Base-by-base conservation (phyloP, 2,888 invertebrate species). In the Marasmarcha lunaedactyla region DNA sequence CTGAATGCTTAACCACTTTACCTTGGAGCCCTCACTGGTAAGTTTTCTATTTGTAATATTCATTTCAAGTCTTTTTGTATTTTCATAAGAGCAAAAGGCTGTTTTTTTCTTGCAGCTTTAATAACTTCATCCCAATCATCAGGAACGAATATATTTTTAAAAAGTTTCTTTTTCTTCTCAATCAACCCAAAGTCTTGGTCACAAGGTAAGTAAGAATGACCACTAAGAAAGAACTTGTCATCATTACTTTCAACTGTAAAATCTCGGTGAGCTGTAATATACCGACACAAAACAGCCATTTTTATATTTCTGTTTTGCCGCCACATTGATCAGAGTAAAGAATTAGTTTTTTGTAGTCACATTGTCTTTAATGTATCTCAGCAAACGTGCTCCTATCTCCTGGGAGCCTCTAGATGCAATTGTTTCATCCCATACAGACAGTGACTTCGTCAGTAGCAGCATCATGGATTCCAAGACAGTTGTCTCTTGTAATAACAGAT, bases 251-350 rank as follows among this genome's bases (percentile, higher is more conserved):
- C 40, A 13, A 42, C 42, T 27, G 39, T 40, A 33, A 35, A 43
- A 15, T 43, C 33, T 35, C 37, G 42, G 39, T 25, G 33, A 34
- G 30, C 15, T 35, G 38, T 37, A 36, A 48, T 44, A 38, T 48
- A 13, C 26, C 20, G 15, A 33, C 47, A 51, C 14, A 51, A 15
- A 25, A 41, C 14, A 14, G 49, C 43, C 35, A 53, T 33, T 44
- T 52, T 55, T 30, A 56, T 50, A 25, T 53, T 51, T 6, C 25
- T 27, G 41, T 51, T 54, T 43, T 54, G 53, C 7, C 50, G 50
- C n/a, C n/a, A n/a, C n/a, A n/a, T n/a, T n/a, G n/a, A n/a, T n/a
- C n/a, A n/a, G n/a, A n/a, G n/a, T n/a, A n/a, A 49, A 51, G 36
- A 46, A 44, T 15, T 48, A 44, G 39, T 52, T n/a, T n/a, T n/a